phyloP scores from a whole-genome alignment of 2,113 vertebrate genomes.

The Hypocryptadius cinnamomeus region DNA sequence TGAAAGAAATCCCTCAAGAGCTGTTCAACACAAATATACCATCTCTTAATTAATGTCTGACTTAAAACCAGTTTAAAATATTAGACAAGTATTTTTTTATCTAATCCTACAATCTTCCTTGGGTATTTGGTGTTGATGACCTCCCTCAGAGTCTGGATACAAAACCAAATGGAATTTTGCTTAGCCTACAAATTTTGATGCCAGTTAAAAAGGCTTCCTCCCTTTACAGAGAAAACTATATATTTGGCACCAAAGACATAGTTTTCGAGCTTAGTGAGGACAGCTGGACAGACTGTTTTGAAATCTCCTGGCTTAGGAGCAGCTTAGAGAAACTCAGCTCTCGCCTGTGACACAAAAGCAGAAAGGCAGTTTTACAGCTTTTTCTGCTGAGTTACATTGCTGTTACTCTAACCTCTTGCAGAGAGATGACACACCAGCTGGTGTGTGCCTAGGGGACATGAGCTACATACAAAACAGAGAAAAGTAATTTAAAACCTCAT shows the following conservation, averaged over 20 bases:
- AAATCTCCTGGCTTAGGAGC: background rate
- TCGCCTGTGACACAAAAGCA: background rate
- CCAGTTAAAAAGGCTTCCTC: background rate
- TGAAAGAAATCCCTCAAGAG: background rate
- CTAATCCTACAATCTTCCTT: background rate
- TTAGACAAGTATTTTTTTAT: background rate
- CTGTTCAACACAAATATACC: background rate
- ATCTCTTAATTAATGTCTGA: background rate
- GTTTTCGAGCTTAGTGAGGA: background rate
- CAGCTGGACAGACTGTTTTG: background rate
- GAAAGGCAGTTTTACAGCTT: background rate
- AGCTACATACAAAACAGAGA: background rate
- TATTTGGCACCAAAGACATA: background rate
- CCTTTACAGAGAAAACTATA: background rate
- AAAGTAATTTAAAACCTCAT: background rate
- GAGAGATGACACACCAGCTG: background rate
- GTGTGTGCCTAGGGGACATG: background rate
- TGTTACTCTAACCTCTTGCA: background rate
- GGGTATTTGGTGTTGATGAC: background rate
- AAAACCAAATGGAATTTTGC: background rate
- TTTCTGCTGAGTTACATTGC: background rate
- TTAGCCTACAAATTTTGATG: background rate
- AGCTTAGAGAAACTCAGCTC: background rate
- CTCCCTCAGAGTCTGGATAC: background rate
- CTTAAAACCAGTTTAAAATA: background rate